Evolutionary conservation across 2,797 vertebrate genomes (phyloP), one percentile per base, ranked within the genome.

Genomic region (Pseudomugil tenellus): DNA sequence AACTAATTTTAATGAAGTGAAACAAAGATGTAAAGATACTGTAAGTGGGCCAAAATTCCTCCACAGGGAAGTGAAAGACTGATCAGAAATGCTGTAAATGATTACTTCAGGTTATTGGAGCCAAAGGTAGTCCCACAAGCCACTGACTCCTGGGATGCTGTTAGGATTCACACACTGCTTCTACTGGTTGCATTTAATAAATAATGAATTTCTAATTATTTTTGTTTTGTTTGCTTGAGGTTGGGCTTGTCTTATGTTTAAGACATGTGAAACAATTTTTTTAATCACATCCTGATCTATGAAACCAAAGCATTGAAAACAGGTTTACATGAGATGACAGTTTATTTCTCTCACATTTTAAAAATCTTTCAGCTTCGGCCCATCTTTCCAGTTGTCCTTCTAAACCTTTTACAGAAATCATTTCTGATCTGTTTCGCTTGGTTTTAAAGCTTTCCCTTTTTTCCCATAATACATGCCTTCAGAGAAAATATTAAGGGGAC

Each of bases 391-490:
- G n/a, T 14, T 6, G 3, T 53, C 46, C 41, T 56, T 69, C 14
- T 21, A 29, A 46, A 77, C 2, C 12, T 70, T 67, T 43, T n/a
- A 66, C 23, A 41, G 37, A 60, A n/a, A 69, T 29, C 9, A 60
- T 7, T 12, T 29, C 25, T 29, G 17, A 58, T 0, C n/a, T n/a
- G n/a, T n/a, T n/a, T n/a, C n/a, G 55, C 32, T 41, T 83, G 62
- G 41, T 21, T 46, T 56, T 3, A 10, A 46, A 58, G 26, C 3
- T 29, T 37, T 11, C 14, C 17, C 7, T 59, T 46, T 55, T 39
- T 14, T 37, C 25, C 52, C 16, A 57, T 21, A 21, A 31, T 35
- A 25, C 1, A 37, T 49, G 13, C 3, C 19, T 56, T 23, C 23
- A 1, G 10, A 6, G 0, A 43, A 59, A 8, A 63, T 14, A 13